Evolutionary conservation across 2,888 invertebrate genomes (phyloP), one percentile per base, ranked within the genome.

Genomic region (Drosophila lacicola): DNA sequence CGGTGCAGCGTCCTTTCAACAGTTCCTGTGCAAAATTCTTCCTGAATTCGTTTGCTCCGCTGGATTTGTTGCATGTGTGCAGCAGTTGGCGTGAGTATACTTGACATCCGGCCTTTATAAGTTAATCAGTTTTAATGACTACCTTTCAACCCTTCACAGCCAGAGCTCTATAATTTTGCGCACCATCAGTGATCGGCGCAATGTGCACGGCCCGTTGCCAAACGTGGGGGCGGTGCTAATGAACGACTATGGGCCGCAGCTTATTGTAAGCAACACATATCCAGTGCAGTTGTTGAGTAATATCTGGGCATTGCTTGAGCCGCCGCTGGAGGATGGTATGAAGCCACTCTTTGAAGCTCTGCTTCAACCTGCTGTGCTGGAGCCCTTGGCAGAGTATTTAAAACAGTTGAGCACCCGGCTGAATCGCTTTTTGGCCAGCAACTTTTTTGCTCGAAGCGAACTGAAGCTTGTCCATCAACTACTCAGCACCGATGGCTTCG

Each of bases 381-480:
- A 91, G 54, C 81, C 89, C 2, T 57, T 92, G 44, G 80, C 83
- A 0, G 74, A 86, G 2, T 91, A 89, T 53, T 61, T 92, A 3
- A 82, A 74, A 2, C 67, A 73, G 6, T 39, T 92, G 9, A 70
- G 86, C 13, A 71, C 63, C 13, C 61, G 63, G 5, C 69, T 87
- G 2, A 91, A 91, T 80, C 78, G 78, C 1, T 75, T 87, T 49
- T 54, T 92, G 65, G 88, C 90, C 11, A 91, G 90, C 37, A 92
- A 92, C 50, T 92, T 92, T 56, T 90, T 95, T 86, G 94, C 95
- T 0, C 94, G 94, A 92, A 93, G 94, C 79, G 95, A 95, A 92
- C 93, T 93, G 9, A 93, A 93, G 65, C 91, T 95, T 10, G 68
- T 91, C 2, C 90, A 88, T 58, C 89, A 92, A 64, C 68, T 92